Evolutionary conservation across 2,797 vertebrate species (phyloP), one percentile per base, ranked within the genome.

Genomic region (Megalops cyprinoides): DNA sequence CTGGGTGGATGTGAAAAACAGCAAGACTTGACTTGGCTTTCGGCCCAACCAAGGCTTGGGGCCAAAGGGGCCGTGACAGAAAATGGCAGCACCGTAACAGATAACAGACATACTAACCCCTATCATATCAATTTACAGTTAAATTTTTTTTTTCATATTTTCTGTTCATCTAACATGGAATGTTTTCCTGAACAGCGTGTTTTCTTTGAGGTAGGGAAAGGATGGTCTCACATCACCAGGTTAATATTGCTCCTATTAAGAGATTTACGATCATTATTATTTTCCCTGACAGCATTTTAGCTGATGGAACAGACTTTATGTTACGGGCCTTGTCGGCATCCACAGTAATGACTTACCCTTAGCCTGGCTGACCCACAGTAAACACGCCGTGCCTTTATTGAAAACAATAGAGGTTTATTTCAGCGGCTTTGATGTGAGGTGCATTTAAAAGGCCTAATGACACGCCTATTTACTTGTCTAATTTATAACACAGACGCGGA

Each of bases 211-310:
- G 8, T 31, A 14, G 78, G 34, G 34, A 46, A 7, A 49, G 42
- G n/a, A 20, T 74, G 83, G 62, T 46, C 76, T 48, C 62, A 10
- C 20, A 9, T 44, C 46, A 34, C 51, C 34, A 74, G 79, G 79
- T 84, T 83, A 74, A 76, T 82, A 74, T 44, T 56, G 65, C 25
- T 75, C 78, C 75, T 78, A 79, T 85, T 85, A 86, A 67, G 75
- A 82, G 82, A 86, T 87, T 86, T 83, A 88, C 81, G 31, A 78
- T 74, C 79, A 83, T 85, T 83, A 79, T 83, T 84, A 82, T 78
- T 79, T 76, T 81, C 58, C 56, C 73, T 84, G 83, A 75, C 80
- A 84, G 80, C 71, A 81, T 79, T 83, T 85, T 86, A 85, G 84
- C 74, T 82, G 86, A 88, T 84, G 67, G 80, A 85, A 80, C 77